phyloP scores from a whole-genome alignment of 1,140 invertebrate genomes.

The Pteromalus puparum region DNA sequence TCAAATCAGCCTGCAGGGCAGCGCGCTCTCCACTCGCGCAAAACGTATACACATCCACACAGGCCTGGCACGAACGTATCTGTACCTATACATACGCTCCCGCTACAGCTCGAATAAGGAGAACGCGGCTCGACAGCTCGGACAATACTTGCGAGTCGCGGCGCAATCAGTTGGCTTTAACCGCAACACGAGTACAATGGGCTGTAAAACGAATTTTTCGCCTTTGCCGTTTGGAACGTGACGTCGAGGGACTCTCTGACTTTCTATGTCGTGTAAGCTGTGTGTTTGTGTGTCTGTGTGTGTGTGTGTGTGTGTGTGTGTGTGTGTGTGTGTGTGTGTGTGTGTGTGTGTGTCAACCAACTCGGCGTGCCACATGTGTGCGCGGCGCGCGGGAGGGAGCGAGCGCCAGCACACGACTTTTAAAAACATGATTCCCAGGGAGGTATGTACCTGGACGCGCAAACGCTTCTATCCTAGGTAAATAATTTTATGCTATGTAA shows the following conservation, averaged over 20 bases:
- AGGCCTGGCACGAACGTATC: too few species aligned
- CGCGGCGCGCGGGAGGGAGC: neutral
- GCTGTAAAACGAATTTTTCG: slow-evolving; percentile 53
- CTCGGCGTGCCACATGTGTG: slow-evolving; percentile 3
- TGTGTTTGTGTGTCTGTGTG: neutral
- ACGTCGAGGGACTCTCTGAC: slow-evolving; percentile 26
- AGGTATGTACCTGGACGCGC: neutral
- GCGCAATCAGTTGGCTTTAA: slow-evolving; percentile 54
- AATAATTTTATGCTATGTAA: slow-evolving; percentile 52
- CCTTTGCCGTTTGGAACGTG: slow-evolving; percentile 27
- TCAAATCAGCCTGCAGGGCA: neutral
- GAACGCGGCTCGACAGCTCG: slow-evolving; percentile 38
- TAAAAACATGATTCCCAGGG: slow-evolving; percentile 52
- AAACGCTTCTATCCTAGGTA: slow-evolving; percentile 17
- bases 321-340: neutral
- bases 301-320: too few species aligned
- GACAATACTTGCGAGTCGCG: slow-evolving; percentile 45
- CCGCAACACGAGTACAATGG: slow-evolving; percentile 52
- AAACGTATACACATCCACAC: neutral
- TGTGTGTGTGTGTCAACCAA: neutral
- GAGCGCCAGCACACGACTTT: slow-evolving; percentile 41
- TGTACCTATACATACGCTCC: neutral
- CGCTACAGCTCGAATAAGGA: slow-evolving; percentile 15
- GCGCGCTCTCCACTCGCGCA: neutral
- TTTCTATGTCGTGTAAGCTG: slow-evolving; percentile 22